Percentiles rank a stretch among this genome's conserved stretches.
phyloP scores from a whole-genome alignment of 2,797 vertebrate genomes.

The Tokudaia tokunoshimensis region DNA sequence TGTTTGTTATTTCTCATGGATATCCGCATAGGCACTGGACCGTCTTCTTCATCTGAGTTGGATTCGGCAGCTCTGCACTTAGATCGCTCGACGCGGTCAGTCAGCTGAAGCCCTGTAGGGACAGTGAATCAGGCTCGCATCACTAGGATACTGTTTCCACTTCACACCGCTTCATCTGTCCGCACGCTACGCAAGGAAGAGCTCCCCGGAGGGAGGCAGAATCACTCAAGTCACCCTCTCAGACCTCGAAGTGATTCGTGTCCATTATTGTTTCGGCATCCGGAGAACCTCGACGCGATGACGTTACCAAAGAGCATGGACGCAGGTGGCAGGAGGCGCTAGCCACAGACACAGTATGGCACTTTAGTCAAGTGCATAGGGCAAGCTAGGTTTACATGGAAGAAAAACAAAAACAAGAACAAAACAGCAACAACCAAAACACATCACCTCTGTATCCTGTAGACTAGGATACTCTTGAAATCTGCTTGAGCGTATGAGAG shows the following conservation, averaged over 20 bases:
- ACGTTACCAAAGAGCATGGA: not conserved
- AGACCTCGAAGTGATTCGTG: not conserved
- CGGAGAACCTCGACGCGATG: constrained; percentile 1
- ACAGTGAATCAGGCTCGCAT: not conserved
- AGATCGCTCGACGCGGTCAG: not conserved
- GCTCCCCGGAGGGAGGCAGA: not conserved
- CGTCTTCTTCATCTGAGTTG: not conserved
- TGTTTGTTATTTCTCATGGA: constrained; percentile 5
- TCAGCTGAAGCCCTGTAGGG: not conserved
- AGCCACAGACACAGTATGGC: not conserved
- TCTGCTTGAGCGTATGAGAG: no score
- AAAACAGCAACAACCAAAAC: not conserved
- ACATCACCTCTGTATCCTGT: not conserved
- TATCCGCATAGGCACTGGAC: not conserved
- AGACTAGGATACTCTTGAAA: not conserved
- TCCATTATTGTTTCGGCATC: not conserved
- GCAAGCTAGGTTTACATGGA: not conserved
- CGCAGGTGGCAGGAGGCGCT: not conserved
- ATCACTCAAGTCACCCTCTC: not conserved
- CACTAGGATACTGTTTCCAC: not conserved
- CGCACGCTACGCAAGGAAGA: not conserved
- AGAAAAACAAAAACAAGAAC: not conserved
- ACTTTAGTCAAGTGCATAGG: not conserved
- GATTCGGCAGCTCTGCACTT: not conserved
- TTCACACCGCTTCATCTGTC: not conserved